Evolutionary conservation across 2,797 vertebrate genomes (phyloP).

Genomic region (Gastrophryne carolinensis): DNA sequence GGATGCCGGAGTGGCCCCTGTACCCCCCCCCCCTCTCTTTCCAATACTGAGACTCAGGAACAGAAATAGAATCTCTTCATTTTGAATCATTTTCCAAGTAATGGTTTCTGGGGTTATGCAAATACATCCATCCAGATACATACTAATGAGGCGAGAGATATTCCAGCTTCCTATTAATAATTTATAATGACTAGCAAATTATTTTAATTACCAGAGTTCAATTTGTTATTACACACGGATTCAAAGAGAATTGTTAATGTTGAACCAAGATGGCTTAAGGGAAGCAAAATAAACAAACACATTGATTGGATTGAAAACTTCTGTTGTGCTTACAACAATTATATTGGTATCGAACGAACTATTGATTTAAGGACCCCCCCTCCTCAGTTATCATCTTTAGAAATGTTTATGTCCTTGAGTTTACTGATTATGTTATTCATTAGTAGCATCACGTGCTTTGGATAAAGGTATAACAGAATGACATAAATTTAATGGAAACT

Average conservation of each 20-base stretch:
- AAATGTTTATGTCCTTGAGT: conserved; percentile 8
- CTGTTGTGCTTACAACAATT: conserved; percentile 9
- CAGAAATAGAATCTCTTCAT: conserved; percentile 7
- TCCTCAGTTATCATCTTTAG: conserved; percentile 27
- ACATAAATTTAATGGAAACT: background rate
- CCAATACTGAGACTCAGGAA: background rate
- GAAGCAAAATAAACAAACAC: conserved; percentile 44
- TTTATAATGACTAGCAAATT: conserved; percentile 52
- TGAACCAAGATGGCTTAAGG: conserved; percentile 41
- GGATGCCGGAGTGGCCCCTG: background rate
- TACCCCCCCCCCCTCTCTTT: background rate
- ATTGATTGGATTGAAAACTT: conserved; percentile 35
- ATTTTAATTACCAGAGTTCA: conserved; percentile 54
- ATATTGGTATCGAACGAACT: conserved; percentile 17
- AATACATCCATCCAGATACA: conserved; percentile 51
- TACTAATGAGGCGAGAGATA: conserved; percentile 49
- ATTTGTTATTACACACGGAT: conserved; percentile 52
- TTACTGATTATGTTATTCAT: conserved; percentile 7
- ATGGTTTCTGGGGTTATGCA: conserved; percentile 52
- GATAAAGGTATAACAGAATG: background rate
- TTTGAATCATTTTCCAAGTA: conserved; percentile 41
- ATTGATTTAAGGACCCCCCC: conserved; percentile 23
- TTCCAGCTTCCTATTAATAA: conserved; percentile 48
- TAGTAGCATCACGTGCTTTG: background rate
- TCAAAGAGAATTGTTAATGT: conserved; percentile 53